Conservation (phyloP, 2,797 vertebrate species). For the Monodelphis domestica region DNA sequence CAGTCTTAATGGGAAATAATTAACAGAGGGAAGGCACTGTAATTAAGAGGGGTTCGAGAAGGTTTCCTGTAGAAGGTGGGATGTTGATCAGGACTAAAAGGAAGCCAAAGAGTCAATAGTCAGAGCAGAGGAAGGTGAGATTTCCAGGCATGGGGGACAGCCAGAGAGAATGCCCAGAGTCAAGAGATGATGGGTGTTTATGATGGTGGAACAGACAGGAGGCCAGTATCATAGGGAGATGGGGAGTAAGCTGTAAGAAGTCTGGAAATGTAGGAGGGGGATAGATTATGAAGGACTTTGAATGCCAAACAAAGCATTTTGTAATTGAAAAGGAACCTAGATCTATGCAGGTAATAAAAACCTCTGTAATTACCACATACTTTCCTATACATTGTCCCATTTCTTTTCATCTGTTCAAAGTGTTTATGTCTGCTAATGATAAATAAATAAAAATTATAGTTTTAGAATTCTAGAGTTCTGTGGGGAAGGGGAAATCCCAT, state of each 20-base stretch:
- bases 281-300: background rate
- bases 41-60: background rate
- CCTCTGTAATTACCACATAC: background rate
- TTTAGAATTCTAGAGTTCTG: background rate
- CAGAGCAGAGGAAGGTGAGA: background rate
- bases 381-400: background rate
- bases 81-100: background rate
- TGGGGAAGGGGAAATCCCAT: background rate
- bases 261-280: background rate
- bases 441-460: background rate
- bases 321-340: background rate
- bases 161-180: background rate
- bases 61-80: background rate
- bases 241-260: background rate
- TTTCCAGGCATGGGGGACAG: background rate
- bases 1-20: background rate
- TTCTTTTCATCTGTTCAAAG: background rate
- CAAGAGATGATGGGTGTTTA: background rate
- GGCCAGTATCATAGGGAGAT: background rate
- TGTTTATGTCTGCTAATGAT: background rate
- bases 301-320: background rate
- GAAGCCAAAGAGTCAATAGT: background rate
- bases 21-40: background rate
- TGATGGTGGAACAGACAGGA: background rate
- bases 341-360: background rate